A percentile compares a stretch with the other conserved stretches of the same genome.
Evolutionary conservation across 30 jellyfish, hydroid and myxozoan genomes (phyloP).

Genomic region (Hydractinia echinata): DNA sequence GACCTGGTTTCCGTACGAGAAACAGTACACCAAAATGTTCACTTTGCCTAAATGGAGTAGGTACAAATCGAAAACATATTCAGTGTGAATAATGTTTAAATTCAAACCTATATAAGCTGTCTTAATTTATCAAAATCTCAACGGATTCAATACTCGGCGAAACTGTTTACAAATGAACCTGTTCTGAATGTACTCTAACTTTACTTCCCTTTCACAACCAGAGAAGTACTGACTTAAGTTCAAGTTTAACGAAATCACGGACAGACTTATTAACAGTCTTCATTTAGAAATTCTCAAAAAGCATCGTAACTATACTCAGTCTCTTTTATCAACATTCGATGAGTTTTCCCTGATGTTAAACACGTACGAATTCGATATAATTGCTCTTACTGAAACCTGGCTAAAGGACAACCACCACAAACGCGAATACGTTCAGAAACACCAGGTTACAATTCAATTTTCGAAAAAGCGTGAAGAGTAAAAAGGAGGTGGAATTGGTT

Average conservation of each 20-base stretch:
- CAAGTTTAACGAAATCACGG: background rate
- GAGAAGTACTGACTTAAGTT: background rate
- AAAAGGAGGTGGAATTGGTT: too few relatives aligned
- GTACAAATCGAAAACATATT: background rate
- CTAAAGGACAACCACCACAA: conserved; percentile 52
- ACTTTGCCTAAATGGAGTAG: background rate
- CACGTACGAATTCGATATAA: conserved; percentile 48
- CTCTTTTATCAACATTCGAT: conserved; percentile 53
- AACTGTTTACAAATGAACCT: background rate
- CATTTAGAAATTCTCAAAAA: background rate
- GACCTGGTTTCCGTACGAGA: background rate
- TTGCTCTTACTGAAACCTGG: conserved; percentile 67
- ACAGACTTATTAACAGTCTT: background rate
- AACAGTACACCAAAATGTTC: background rate
- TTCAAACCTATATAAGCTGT: background rate
- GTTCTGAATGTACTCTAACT: background rate
- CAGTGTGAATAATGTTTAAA: background rate
- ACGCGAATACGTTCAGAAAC: conserved; percentile 36
- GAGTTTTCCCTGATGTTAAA: conserved; percentile 40
- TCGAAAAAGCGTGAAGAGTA: conserved; percentile 45
- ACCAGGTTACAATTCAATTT: conserved; percentile 51
- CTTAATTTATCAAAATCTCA: background rate
- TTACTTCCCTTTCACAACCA: background rate
- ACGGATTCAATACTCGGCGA: background rate
- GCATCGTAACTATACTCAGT: conserved; percentile 23